Evolutionary conservation across 2,113 vertebrate species (phyloP).

Genomic region (Papio anubis): DNA sequence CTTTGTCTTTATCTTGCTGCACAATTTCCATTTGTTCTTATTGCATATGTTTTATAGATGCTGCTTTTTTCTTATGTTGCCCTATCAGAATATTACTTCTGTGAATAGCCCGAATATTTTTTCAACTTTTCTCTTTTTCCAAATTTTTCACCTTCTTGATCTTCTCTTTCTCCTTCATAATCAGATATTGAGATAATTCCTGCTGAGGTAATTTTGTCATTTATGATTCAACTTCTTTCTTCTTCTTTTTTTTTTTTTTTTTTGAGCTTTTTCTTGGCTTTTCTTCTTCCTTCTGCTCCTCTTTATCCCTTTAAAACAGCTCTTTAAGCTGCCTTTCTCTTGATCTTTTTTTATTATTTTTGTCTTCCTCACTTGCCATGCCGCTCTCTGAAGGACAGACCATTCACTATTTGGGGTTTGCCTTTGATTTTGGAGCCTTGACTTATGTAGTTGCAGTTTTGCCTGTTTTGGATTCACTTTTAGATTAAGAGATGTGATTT

Average conservation of each 20-base stretch:
- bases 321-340: conserved; percentile 72
- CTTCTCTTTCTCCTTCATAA: conserved; percentile 82
- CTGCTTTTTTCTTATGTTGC: conserved; percentile 85
- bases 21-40: conserved; percentile 87
- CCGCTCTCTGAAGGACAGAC: not conserved
- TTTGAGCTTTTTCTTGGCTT: conserved; percentile 79
- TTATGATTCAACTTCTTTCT: conserved; percentile 82
- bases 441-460: conserved; percentile 81
- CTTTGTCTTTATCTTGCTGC: conserved; percentile 88
- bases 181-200: conserved; percentile 85
- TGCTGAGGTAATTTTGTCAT: conserved; percentile 85
- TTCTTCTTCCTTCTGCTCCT: conserved; percentile 76
- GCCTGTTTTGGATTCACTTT: conserved; percentile 82
- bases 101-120: conserved; percentile 75
- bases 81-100: conserved; percentile 83
- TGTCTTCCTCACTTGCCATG: not conserved
- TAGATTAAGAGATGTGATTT: conserved; percentile 2
- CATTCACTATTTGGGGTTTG: conserved; percentile 90
- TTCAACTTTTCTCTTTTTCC: conserved; percentile 85
- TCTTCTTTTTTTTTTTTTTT: conserved; percentile 84
- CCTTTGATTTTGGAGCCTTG: conserved; percentile 89
- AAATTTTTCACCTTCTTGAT: conserved; percentile 82
- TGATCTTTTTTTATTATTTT: not conserved
- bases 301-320: conserved; percentile 86
- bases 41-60: conserved; percentile 85